phyloP scores from a whole-genome alignment of 2,888 invertebrate genomes.

The Electrophaes corylata region DNA sequence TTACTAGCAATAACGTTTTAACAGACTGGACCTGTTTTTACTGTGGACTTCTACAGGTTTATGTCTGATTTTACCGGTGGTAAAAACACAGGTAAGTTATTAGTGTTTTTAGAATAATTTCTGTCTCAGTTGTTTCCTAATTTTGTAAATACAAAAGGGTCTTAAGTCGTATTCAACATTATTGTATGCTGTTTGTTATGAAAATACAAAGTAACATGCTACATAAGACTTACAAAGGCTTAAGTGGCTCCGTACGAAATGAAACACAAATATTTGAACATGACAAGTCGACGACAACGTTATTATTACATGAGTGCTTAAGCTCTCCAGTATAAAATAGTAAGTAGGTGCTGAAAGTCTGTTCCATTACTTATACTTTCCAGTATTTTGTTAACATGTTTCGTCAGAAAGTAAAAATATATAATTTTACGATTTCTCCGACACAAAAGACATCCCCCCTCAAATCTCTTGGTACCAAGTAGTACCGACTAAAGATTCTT shows the following conservation, averaged over 20 bases:
- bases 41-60: too few species aligned
- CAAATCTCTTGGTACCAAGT: too few species aligned
- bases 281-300: conserved; percentile 22
- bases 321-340: conserved; percentile 13
- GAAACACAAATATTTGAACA: conserved; percentile 48
- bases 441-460: too few species aligned
- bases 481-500: too few species aligned
- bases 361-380: background rate
- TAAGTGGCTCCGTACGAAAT: conserved; percentile 35
- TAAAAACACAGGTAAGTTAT: too few species aligned
- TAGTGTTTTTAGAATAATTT: too few species aligned
- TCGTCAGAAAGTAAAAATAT: background rate
- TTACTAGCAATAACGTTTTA: too few species aligned
- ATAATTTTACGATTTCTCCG: too few species aligned
- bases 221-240: conserved; percentile 32
- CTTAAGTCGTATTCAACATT: conserved; percentile 23
- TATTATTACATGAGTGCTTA: conserved; percentile 22
- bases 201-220: conserved; percentile 29
- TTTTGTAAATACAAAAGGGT: conserved; percentile 11
- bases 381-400: background rate
- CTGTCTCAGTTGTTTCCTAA: conserved; percentile 18
- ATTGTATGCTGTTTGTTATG: conserved; percentile 31
- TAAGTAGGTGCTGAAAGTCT: background rate
- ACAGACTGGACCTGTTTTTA: too few species aligned
- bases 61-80: too few species aligned